A percentile compares a stretch with the other conserved stretches of the same genome.
Evolutionary conservation across 2,113 vertebrate genomes (phyloP).

Genomic region (Corythornis madagascariensis): DNA sequence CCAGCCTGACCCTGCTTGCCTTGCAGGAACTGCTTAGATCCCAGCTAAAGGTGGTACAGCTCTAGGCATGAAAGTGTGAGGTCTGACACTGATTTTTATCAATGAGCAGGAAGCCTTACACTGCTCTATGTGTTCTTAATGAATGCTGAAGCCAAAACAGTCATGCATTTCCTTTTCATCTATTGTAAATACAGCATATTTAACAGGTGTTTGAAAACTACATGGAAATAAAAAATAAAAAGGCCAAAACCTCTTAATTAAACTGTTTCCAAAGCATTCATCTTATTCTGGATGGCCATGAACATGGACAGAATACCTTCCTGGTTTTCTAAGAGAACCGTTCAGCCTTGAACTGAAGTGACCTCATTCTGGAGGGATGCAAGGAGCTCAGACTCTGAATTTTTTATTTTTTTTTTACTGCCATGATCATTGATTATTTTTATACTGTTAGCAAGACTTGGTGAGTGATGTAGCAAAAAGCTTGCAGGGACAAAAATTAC

Average conservation of each 20-base stretch:
- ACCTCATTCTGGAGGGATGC: neutral
- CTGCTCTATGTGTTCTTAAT: neutral
- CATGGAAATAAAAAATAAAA: neutral
- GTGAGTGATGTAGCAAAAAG: neutral
- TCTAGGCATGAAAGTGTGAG: constrained; percentile 7
- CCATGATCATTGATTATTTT: neutral
- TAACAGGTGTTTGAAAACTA: constrained; percentile 9
- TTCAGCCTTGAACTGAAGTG: constrained; percentile 3
- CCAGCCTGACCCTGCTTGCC: constrained; percentile 32
- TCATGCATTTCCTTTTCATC: constrained; percentile 2
- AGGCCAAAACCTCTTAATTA: neutral
- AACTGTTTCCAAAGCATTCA: neutral
- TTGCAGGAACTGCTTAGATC: constrained; percentile 28
- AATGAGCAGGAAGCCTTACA: neutral
- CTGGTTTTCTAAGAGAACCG: neutral
- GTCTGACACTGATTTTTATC: constrained; percentile 33
- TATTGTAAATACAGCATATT: constrained; percentile 11
- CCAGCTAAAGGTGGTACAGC: constrained; percentile 8
- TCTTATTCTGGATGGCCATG: neutral
- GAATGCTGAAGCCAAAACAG: constrained; percentile 6
- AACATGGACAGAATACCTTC: neutral
- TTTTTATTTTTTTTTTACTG: neutral
- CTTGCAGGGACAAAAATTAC: neutral
- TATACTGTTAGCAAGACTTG: neutral
- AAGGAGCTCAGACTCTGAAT: neutral